These are phyloP conservation scores for Ophion slaviceki DNA, from an alignment of 2,888 invertebrate species.

Conservation along the genomic window DNA sequence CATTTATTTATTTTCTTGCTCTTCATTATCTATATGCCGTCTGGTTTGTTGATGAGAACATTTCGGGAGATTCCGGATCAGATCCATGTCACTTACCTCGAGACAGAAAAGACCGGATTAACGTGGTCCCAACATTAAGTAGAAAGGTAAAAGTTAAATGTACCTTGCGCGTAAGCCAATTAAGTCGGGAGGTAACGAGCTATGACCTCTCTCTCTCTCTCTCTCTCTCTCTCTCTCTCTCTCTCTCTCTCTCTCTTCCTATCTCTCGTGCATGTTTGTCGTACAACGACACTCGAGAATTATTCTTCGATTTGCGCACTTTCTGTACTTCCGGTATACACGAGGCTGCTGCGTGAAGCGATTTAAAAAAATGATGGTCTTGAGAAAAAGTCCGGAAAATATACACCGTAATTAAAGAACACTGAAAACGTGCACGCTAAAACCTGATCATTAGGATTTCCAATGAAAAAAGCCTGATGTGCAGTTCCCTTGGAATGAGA, in stretches of 20 bases:
- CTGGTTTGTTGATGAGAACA: neutral
- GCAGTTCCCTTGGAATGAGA: neutral
- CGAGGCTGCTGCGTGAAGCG: constrained; percentile 1
- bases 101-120: constrained; percentile 7
- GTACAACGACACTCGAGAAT: constrained; percentile 25
- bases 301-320: constrained; percentile 31
- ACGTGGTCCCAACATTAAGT: constrained; percentile 13
- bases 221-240: constrained; percentile 43
- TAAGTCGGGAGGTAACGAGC: constrained; percentile 62
- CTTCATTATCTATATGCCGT: neutral
- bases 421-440: neutral
- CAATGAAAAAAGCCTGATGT: neutral
- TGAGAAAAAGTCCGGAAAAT: neutral
- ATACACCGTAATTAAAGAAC: constrained; percentile 2
- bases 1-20: neutral
- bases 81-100: neutral
- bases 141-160: constrained; percentile 55
- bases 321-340: constrained; percentile 38
- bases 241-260: too few species aligned
- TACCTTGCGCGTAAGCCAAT: constrained; percentile 49
- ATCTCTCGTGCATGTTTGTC: constrained; percentile 5
- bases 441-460: neutral
- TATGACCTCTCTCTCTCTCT: constrained; percentile 34
- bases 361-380: constrained; percentile 1
- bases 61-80: neutral